A percentile compares a stretch with the other conserved stretches of the same genome.
Conservation (phyloP, 2,797 vertebrate genomes). For the Pseudomugil tenellus region DNA sequence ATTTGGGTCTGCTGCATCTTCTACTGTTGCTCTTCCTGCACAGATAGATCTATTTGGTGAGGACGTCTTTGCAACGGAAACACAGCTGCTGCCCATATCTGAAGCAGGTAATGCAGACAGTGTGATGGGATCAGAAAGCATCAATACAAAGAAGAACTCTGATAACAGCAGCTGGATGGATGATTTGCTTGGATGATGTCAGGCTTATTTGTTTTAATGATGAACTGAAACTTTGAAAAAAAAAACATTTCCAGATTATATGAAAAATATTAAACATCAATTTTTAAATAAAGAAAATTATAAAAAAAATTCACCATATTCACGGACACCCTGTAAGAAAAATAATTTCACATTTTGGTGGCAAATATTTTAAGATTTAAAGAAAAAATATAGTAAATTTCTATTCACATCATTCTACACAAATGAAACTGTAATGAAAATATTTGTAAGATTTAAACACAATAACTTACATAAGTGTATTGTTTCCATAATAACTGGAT, state of each 20-base stretch:
- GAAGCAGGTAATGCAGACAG: conserved; percentile 27
- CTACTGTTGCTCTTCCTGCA: conserved; percentile 11
- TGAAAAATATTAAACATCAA: no score
- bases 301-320: no score
- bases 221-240: not conserved
- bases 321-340: not conserved
- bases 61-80: conserved; percentile 61
- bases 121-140: conserved; percentile 40
- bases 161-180: conserved; percentile 79
- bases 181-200: conserved; percentile 75
- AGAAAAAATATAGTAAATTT: not conserved
- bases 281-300: no score
- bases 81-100: conserved; percentile 32
- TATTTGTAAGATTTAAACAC: no score
- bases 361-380: not conserved
- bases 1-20: conserved; percentile 42
- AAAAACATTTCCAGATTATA: no score
- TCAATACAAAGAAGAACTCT: conserved; percentile 35
- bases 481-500: no score
- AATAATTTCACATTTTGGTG: not conserved
- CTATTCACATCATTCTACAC: not conserved
- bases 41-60: conserved; percentile 57
- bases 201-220: no score
- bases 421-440: not conserved
- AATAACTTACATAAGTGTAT: no score